Percentiles rank a stretch among this genome's conserved stretches.
Conservation (phyloP, 2,888 invertebrate genomes). For the Campoplex capitator region DNA sequence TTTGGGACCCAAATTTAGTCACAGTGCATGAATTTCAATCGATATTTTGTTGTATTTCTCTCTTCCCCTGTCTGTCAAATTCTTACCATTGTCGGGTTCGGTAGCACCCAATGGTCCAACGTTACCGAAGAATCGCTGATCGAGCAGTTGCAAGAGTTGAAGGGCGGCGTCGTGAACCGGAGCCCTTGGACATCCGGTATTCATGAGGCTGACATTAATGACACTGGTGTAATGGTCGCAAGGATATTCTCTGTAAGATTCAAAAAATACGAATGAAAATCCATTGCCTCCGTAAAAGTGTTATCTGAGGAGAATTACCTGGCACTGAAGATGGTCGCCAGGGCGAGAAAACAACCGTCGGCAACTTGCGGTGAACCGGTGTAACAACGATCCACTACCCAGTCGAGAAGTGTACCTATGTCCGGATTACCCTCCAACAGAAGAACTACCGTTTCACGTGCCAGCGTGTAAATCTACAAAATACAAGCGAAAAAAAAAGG, state of each 20-base stretch:
- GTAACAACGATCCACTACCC: conserved; percentile 99
- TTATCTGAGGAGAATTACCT: conserved; percentile 87
- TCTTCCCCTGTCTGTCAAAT: neutral
- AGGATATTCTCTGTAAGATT: conserved; percentile 92
- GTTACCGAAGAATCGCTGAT: conserved; percentile 97
- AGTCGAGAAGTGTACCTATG: conserved; percentile 95
- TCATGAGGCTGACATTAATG: conserved; percentile 98
- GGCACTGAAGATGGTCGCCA: conserved; percentile 98
- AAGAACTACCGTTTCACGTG: conserved; percentile 96
- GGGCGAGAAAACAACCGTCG: conserved; percentile 97
- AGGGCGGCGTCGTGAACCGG: conserved; percentile 97
- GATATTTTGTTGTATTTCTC: too few relatives aligned
- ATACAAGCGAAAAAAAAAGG: neutral
- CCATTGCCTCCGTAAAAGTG: neutral
- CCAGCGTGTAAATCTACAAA: conserved; percentile 93
- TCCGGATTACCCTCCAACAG: conserved; percentile 98
- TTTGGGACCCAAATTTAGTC: too few relatives aligned
- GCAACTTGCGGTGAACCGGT: conserved; percentile 96
- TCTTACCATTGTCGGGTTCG: conserved; percentile 90
- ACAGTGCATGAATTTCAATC: too few relatives aligned
- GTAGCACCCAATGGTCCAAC: conserved; percentile 89
- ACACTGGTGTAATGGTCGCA: conserved; percentile 99
- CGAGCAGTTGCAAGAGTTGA: conserved; percentile 96
- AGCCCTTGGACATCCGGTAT: conserved; percentile 97
- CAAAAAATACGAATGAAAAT: neutral